Evolutionary conservation across 2,888 invertebrate species (phyloP), one percentile per base, ranked within the genome.

Genomic region (Chrysotoxum bicinctum): DNA sequence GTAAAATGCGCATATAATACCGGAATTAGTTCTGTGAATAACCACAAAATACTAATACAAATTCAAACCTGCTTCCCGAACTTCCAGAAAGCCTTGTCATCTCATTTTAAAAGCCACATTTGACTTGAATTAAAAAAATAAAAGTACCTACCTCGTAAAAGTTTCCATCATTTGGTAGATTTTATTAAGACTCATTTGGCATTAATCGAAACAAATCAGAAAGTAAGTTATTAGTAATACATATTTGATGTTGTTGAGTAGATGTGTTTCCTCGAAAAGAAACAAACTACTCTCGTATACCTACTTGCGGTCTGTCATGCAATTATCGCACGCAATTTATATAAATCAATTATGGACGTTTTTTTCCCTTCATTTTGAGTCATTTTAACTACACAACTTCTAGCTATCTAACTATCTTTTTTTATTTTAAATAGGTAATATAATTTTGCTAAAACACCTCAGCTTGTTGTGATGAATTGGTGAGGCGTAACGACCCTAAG

Each of bases 401-500:
- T 56, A 56, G 19, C 16, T 10, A 30, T 26, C 26, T 32, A 32
- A 32, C 6, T 60, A 37, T 40, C 9, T 60, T 21, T n/a, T 60
- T 19, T 56, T 14, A 2, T 32, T 21, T 62, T n/a, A 4, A 19
- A 30, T 16, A n/a, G n/a, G n/a, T n/a, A n/a, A n/a, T n/a, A 45
- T 45, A 16, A 54, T 60, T 60, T n/a, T 40, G 37, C 40, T 60
- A 8, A 37, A 60, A 60, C 35, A 56, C 23, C 43, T 45, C 19
- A 64, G 64, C 30, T 30, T 68, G 50, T 79, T 74, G 66, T 68
- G 43, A 21, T 54, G 52, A 68, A 62, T 70, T 79, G 62, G 54
- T 79, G 79, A 79, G 50, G 79, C 83, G 66, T 58, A 66, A 79
- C 79, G 83, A 74, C 73, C 69, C 64, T 83, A 74, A 78, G 52